Evolutionary conservation across 2,113 vertebrate genomes (phyloP), one percentile per base, ranked within the genome.

Genomic region (Paradisaea rubra): DNA sequence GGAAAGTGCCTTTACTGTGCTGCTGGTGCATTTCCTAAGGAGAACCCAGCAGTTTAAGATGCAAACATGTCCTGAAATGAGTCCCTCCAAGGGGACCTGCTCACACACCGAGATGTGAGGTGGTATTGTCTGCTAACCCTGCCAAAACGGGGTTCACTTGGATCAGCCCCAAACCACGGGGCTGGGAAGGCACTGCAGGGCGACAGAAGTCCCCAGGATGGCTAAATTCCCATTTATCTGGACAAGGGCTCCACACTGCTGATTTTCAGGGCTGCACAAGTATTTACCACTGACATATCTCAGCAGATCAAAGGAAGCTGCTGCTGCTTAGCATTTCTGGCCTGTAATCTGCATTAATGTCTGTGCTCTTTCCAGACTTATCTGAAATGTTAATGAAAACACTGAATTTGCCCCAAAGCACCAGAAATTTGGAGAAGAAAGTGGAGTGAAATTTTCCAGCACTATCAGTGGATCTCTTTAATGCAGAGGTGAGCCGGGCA

Each of bases 311-410:
- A 94, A 96, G 95, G 88, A 57, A 82, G 88, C 76, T 96, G 95
- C 77, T 93, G 37, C 79, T 88, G 82, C 82, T 96, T 87, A 81
- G 82, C 79, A 83, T 93, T 96, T 91, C 92, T 90, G 90, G 82
- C 86, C 92, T 94, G 82, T 90, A 83, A 95, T 88, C 86, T 93
- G 88, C 93, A 91, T 91, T 88, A 88, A 88, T 70, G 86, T 15
- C 86, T 91, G 64, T 88, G 82, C 79, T 95, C 68, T 87, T 93
- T 88, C 64, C 94, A 96, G 92, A 77, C 89, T 96, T 96, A 79
- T 89, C 94, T 93, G 88, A 91, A 96, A 95, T 94, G 94, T 86
- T 93, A 95, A 96, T 94, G 96, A 88, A 94, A 95, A 91, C 54
- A 69, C 64, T 74, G 90, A 83, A 83, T 92, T 93, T 91, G 64